Evolutionary conservation across 2,797 vertebrate species (phyloP).

Genomic region (Gymnoscopelus microlampas): DNA sequence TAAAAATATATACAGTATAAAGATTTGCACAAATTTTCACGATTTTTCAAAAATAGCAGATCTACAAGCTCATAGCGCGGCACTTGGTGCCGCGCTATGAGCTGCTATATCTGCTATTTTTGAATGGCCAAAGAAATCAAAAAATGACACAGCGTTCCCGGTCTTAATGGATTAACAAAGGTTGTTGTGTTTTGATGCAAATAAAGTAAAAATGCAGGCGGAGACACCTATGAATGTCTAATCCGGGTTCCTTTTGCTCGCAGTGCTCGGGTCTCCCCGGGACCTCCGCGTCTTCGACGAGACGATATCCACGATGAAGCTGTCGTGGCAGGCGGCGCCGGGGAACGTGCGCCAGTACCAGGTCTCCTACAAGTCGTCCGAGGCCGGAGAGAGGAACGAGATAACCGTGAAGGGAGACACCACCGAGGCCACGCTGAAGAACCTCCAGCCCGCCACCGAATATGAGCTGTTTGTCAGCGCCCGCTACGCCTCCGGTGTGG

Average conservation of each 20-base stretch:
- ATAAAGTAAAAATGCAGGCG: neutral
- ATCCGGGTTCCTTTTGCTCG: conserved; percentile 45
- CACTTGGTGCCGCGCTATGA: too few species aligned
- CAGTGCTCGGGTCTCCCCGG: conserved; percentile 91
- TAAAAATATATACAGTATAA: too few species aligned
- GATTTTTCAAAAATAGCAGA: too few species aligned
- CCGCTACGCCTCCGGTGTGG: conserved; percentile 88
- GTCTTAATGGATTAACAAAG: neutral
- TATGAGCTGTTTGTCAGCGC: conserved; percentile 93
- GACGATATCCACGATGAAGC: conserved; percentile 89
- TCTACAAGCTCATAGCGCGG: too few species aligned
- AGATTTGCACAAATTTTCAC: too few species aligned
- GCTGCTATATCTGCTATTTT: too few species aligned
- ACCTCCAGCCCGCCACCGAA: conserved; percentile 86
- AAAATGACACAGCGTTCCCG: neutral
- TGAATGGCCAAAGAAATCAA: too few species aligned
- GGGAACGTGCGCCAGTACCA: conserved; percentile 93
- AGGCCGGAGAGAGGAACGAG: conserved; percentile 91
- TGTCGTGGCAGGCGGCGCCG: conserved; percentile 90
- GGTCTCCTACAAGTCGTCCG: conserved; percentile 85
- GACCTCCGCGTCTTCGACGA: conserved; percentile 90
- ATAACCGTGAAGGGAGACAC: conserved; percentile 85
- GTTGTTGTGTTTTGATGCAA: neutral
- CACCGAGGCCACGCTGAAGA: conserved; percentile 84
- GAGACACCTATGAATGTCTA: neutral